These are phyloP conservation scores for Cerastis rubricosa DNA, from an alignment of 2,888 invertebrate genomes.

Conservation along the genomic window DNA sequence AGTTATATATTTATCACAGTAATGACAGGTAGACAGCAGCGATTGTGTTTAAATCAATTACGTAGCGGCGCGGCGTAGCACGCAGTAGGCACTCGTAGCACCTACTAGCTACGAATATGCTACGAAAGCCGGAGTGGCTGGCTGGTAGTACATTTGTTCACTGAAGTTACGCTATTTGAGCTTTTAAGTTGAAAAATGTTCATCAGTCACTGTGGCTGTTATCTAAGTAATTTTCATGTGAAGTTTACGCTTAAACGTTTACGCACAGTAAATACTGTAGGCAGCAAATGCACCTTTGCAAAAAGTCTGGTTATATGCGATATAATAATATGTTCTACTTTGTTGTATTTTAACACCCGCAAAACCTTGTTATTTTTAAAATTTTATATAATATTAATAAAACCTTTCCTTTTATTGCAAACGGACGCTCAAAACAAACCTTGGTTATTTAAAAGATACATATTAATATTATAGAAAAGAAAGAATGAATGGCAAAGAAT, in stretches of 20 bases:
- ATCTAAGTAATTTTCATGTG: neutral
- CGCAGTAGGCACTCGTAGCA: conserved; percentile 21
- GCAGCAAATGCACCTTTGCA: neutral
- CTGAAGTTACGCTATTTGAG: neutral
- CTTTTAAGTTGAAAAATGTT: neutral
- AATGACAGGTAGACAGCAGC: conserved; percentile 18
- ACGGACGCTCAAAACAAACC: neutral
- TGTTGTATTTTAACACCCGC: neutral
- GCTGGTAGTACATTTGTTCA: neutral
- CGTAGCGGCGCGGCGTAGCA: conserved; percentile 24
- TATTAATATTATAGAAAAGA: no score
- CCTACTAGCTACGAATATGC: conserved; percentile 3
- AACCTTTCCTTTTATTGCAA: neutral
- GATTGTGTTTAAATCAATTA: conserved; percentile 33
- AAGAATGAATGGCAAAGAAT: no score
- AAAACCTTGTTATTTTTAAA: neutral
- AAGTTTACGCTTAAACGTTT: neutral
- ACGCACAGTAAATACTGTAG: neutral
- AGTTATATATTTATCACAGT: conserved; percentile 15
- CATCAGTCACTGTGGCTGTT: neutral
- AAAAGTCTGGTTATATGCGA: neutral
- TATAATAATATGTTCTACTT: neutral
- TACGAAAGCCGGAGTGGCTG: conserved; percentile 17
- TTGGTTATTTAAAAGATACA: no score
- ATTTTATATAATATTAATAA: neutral